Percentiles rank a stretch among this genome's conserved stretches.
Evolutionary conservation across 2,888 invertebrate genomes (phyloP).

Genomic region (Polia nebulosa): DNA sequence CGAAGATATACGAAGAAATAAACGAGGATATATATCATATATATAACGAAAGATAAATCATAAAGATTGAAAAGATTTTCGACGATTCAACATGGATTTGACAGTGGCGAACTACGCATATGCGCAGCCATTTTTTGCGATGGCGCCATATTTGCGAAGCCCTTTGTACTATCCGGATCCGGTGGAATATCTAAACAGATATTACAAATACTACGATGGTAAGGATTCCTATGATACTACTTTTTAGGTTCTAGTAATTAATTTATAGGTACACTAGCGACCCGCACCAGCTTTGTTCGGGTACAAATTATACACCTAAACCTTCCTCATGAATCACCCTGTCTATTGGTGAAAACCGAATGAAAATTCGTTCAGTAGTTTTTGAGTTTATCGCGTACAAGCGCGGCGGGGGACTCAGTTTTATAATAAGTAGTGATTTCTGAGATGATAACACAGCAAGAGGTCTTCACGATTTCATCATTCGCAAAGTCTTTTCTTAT

Average conservation of each 20-base stretch:
- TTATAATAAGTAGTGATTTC: no score
- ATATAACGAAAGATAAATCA: constrained; percentile 21
- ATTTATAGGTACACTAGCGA: neutral
- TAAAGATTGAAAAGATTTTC: constrained; percentile 72
- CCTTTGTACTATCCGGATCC: constrained; percentile 80
- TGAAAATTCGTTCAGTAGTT: no score
- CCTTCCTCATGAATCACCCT: no score
- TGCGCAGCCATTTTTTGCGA: constrained; percentile 74
- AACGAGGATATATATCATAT: constrained; percentile 33
- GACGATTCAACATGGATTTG: constrained; percentile 79
- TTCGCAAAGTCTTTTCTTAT: neutral
- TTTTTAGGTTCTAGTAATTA: neutral
- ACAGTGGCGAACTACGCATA: constrained; percentile 75
- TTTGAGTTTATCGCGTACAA: no score
- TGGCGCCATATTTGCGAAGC: constrained; percentile 78
- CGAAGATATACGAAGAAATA: constrained; percentile 33
- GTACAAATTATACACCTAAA: no score
- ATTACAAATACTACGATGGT: constrained; percentile 86
- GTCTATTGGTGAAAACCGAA: no score
- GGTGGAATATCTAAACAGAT: constrained; percentile 78
- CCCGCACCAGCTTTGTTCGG: no score
- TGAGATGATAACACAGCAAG: neutral
- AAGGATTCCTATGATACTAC: constrained; percentile 63
- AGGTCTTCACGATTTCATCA: neutral
- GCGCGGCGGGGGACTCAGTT: no score